phyloP scores from a whole-genome alignment of 2,797 vertebrate species.

The Eutrigla gurnardus region DNA sequence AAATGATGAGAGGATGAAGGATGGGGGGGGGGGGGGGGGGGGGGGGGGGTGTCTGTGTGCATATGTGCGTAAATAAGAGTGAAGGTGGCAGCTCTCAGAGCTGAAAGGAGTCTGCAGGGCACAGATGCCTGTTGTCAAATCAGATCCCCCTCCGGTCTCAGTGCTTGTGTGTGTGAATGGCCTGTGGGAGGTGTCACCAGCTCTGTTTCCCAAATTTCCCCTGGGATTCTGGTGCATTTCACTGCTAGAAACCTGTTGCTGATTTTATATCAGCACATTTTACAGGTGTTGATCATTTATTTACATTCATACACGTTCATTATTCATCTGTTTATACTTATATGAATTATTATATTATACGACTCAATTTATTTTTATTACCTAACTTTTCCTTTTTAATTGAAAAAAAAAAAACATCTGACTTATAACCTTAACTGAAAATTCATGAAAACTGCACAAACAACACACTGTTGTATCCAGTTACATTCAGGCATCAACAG shows the following conservation, averaged over 20 bases:
- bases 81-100: conserved; percentile 42
- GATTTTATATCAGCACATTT: neutral
- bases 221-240: conserved; percentile 13
- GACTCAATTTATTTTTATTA: neutral
- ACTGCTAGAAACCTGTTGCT: conserved; percentile 45
- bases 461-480: neutral
- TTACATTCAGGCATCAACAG: neutral
- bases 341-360: no score
- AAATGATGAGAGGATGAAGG: conserved; percentile 31
- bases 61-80: conserved; percentile 30
- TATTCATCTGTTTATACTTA: neutral
- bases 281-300: neutral
- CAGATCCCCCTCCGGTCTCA: conserved; percentile 31
- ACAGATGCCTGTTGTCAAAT: conserved; percentile 62
- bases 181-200: conserved; percentile 10
- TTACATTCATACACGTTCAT: no score
- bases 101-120: conserved; percentile 40
- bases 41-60: neutral
- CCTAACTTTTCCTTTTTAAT: neutral
- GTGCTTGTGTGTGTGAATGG: conserved; percentile 13
- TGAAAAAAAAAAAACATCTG: neutral
- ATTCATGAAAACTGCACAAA: neutral
- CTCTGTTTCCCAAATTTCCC: conserved; percentile 29
- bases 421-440: neutral
- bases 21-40: neutral